Base-by-base conservation (phyloP, 92 coral and sea anemone species). In the Porites evermanni region DNA sequence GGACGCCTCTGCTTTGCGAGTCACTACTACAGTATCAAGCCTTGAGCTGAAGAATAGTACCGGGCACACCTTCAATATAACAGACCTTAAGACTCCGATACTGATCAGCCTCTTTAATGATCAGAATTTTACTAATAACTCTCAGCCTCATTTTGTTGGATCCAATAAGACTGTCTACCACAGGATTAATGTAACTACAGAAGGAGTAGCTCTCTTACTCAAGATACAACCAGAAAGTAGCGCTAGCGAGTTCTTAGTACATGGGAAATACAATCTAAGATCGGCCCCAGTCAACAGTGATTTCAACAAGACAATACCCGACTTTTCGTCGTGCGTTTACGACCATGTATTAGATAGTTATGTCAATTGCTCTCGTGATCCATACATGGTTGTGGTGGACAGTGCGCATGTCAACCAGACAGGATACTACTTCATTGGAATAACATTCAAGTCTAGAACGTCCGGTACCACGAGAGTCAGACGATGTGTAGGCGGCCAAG, bases 1-100 rank as follows among this genome's bases (percentile, higher is more conserved):
- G 94, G 84, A 91, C 71, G 14, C 78, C 51, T 70, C 91, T 12
- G 91, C 83, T 14, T 19, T 69, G 1, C 74, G 91, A 73, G 73
- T 84, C 64, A 82, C 94, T 1, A 88, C 89, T 6, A 64, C 52
- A 12, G 89, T 91, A 12, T 76, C 89, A n/a, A 72, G 91, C 24
- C 79, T 91, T 74, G 89, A 91, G 59, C 19, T 80, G 5, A 88
- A 79, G 32, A 88, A 84, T 70, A 72, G 79, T 66, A n/a, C 67
- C 64, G 94, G 89, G 9, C 14, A 71, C 16, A 50, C 73, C 16
- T 56, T 91, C 23, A 74, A 47, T 8, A 74, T 91, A 32, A 63
- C 72, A 51, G 78, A 80, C 17, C 87, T 91, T 2, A 8, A 67
- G 38, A 20, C 88, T 7, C 89, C 86, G 61, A 78, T 91, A 8